phyloP scores from a whole-genome alignment of 2,888 invertebrate genomes.

The Eueremaeus valkanovi region DNA sequence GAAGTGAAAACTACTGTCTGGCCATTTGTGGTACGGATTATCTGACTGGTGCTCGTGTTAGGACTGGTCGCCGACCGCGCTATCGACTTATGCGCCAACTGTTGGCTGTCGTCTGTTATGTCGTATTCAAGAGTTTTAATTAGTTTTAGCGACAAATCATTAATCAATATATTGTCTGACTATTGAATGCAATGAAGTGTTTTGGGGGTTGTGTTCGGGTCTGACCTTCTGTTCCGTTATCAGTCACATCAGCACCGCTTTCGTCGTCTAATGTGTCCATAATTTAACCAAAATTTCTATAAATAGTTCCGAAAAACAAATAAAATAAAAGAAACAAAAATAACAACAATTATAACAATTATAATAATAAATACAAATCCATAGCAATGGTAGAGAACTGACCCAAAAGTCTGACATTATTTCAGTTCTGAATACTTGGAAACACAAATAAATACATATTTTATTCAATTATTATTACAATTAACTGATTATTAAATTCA shows the following conservation, averaged over 20 bases:
- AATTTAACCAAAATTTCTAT: neutral
- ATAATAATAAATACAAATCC: no score
- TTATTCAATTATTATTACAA: no score
- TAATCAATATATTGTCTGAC: no score
- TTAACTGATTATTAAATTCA: no score
- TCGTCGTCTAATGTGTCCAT: slow-evolving; percentile 25
- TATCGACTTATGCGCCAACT: neutral
- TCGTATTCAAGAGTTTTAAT: no score
- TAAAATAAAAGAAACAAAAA: neutral
- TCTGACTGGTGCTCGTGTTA: neutral
- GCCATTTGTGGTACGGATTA: slow-evolving; percentile 27
- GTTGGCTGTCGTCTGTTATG: neutral
- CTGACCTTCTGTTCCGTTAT: slow-evolving; percentile 23
- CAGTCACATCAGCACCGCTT: slow-evolving; percentile 11
- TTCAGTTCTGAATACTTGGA: no score
- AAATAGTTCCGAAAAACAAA: neutral
- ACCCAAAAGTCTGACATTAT: no score
- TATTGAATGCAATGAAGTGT: neutral
- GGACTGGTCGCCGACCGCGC: slow-evolving; percentile 6
- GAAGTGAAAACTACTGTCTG: slow-evolving; percentile 34
- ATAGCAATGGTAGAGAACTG: no score
- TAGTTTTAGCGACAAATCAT: neutral
- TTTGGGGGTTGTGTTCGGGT: neutral
- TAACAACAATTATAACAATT: neutral
- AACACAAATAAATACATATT: no score